Base-by-base conservation (phyloP, 1,140 invertebrate species). In the Aphelinus certus region DNA sequence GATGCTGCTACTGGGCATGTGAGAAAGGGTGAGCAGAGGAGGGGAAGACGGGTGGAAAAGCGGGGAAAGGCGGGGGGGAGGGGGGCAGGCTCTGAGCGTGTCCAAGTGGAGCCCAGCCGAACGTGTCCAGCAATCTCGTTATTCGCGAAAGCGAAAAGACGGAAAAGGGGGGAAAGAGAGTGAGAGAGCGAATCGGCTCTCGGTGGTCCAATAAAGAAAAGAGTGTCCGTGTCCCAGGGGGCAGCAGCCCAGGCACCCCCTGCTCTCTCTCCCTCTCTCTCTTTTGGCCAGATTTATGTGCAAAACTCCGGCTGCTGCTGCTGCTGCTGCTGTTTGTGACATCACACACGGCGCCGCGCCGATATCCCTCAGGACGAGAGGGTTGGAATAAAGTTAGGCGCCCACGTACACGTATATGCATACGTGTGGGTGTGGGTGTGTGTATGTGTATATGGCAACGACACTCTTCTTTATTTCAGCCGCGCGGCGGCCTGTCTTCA, bases 141-240 rank as follows among this genome's bases (percentile, higher is more conserved):
- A 81, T 79, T 81, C 79, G 78, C 80, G 81, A 79, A 75, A 73
- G 77, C 77, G 79, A 79, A 79, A 81, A 82, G 81, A 81, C 78
- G 82, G 78, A 78, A 47, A 51, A 81, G 81, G 80, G 78, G 80
- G 81, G 81, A 64, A 5, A 49, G 69, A 46, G 56, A 51, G 48
- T 26, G 26, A 26, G 26, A 26, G 26, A 74, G 56, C 56, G 26
- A 4, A 53, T 53, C 51, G 68, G 79, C 84, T 81, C 83, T 85
- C 84, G 81, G 83, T 84, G 85, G 83, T 84, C 85, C 85, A 85
- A 86, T 84, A 86, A 86, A 87, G 85, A 85, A 86, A 87, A 86
- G 85, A 86, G 83, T 82, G 84, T 78, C 81, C 80, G 66, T 79
- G 77, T 86, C 87, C 82, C 86, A 77, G 72, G 85, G 83, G 86